Conservation (phyloP, 1,140 invertebrate species). For the Leptinotarsa lineolata region DNA sequence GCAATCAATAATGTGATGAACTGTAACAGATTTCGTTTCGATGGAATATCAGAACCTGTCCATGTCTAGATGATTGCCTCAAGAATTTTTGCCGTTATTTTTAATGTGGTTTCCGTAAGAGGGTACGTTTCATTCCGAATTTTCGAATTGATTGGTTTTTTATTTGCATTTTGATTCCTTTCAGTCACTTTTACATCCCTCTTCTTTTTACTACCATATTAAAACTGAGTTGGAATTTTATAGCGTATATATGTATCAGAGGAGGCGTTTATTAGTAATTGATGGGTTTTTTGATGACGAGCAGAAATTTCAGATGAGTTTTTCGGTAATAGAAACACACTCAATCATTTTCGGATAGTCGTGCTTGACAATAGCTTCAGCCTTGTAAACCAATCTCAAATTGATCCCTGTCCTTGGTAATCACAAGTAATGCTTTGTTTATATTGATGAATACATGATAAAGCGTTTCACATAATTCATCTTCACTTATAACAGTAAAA, state of each 20-base stretch:
- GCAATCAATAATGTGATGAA: conserved; percentile 27
- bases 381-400: too few relatives aligned
- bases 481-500: too few relatives aligned
- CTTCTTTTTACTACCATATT: neutral
- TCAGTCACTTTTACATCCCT: conserved; percentile 5
- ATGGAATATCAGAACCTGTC: conserved; percentile 17
- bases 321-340: too few relatives aligned
- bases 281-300: too few relatives aligned
- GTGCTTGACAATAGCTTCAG: too few relatives aligned
- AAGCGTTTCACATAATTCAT: too few relatives aligned
- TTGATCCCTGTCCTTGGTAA: too few relatives aligned
- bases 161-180: conserved; percentile 8
- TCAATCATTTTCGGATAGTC: too few relatives aligned
- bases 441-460: too few relatives aligned
- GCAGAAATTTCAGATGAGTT: too few relatives aligned
- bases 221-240: neutral
- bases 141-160: conserved; percentile 1
- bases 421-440: too few relatives aligned
- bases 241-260: neutral
- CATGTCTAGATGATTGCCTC: conserved; percentile 3
- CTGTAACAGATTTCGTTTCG: conserved; percentile 18
- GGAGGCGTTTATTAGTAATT: too few relatives aligned
- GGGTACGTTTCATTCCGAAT: neutral
- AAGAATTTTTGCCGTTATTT: neutral
- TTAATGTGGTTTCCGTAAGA: neutral